Percentiles rank a stretch among this genome's conserved stretches.
phyloP scores from a whole-genome alignment of 2,113 vertebrate genomes.

The Oreotrochilus melanogaster region DNA sequence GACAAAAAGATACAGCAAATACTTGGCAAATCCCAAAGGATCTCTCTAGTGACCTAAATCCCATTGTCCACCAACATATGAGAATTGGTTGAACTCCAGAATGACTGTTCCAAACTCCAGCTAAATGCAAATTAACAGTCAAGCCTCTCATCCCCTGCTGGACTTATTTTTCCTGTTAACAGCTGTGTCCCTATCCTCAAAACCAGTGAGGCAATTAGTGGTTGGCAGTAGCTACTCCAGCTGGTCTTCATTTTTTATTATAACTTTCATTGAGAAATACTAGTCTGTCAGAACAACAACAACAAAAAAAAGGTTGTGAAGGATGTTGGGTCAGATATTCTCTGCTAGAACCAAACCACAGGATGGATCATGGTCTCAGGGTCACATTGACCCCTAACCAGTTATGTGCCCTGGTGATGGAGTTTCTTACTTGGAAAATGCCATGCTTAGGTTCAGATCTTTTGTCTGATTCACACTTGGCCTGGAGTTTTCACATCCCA shows the following conservation, averaged over 20 bases:
- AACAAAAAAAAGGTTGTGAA: neutral
- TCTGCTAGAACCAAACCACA: neutral
- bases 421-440: neutral
- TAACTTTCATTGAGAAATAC: neutral
- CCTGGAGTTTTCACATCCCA: neutral
- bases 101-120: neutral
- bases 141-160: neutral
- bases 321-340: neutral
- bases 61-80: neutral
- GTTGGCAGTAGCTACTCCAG: conserved; percentile 2
- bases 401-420: neutral
- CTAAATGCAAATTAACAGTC: neutral
- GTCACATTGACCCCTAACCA: neutral
- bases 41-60: neutral
- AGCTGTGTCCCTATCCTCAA: neutral
- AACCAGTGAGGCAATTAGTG: neutral
- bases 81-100: neutral
- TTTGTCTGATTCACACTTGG: neutral
- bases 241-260: neutral
- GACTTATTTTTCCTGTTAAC: neutral
- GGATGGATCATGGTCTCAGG: neutral
- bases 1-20: neutral
- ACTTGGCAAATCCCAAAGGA: neutral
- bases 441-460: neutral
- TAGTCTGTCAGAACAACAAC: neutral